Base-by-base conservation (phyloP, 2,797 vertebrate genomes). In the Sebastes kiyomatsui region DNA sequence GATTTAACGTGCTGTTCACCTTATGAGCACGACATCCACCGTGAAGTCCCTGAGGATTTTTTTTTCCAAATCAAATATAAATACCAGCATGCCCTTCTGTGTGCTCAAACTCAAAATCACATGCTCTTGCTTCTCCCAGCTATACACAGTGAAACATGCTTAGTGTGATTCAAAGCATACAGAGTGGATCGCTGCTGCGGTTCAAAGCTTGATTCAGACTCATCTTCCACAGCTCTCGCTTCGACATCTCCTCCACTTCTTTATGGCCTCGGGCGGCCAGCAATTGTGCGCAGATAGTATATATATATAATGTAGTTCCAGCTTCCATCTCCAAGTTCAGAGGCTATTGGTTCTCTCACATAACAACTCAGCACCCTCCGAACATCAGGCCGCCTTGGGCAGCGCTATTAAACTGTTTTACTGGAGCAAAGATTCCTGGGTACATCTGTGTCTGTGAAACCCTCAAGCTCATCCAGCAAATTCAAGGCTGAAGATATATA, bases 211-310 rank as follows among this genome's bases (percentile, higher is more conserved):
- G 77, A 91, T 83, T 83, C 83, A 80, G 73, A 82, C 87, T 86
- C 84, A 68, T 85, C 87, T 81, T 84, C 80, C 82, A 69, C 85
- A 22, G 72, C 72, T 90, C 85, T 72, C 79, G 61, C 74, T 83
- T 85, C 86, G 80, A 77, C 86, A 82, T 90, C 89, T 86, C 75
- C 75, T 80, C 79, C 73, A 81, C 86, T 88, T 85, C 89, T 92
- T 92, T 93, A 87, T 93, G 91, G 91, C 94, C 93, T 73, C 66
- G 9, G 91, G 95, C 87, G 74, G 78, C 67, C 65, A 32, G 83
- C 88, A 80, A 87, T 85, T 84, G 83, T 85, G 72, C 56, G 77
- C 88, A 85, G 85, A 91, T 82, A 88, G 88, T 74, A 18, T 46
- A 20, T 49, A 46, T 49, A 85, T 81, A 87, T 85, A 89, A 90